Conservation (phyloP, 2,113 vertebrate species). For the Terrapene triunguis region DNA sequence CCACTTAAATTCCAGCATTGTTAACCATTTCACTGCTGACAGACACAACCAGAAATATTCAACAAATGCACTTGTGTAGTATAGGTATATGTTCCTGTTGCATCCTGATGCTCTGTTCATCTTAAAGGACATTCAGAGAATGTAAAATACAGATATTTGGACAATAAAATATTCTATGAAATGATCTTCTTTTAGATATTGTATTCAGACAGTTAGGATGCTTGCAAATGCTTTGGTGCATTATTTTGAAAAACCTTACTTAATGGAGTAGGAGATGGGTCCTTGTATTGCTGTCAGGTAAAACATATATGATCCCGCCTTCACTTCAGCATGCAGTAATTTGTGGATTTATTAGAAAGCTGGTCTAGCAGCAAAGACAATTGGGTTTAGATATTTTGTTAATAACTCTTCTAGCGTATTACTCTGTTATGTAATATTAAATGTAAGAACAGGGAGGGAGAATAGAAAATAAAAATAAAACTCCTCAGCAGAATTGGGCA, state of each 20-base stretch:
- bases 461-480: not conserved
- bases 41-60: fast-evolving
- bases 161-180: not conserved
- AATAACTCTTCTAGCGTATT: not conserved
- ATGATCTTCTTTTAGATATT: not conserved
- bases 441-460: not conserved
- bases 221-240: not conserved
- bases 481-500: not conserved
- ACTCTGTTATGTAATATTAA: not conserved
- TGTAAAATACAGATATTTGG: not conserved
- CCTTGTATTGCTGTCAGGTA: not conserved
- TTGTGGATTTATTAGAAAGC: not conserved
- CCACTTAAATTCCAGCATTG: not conserved
- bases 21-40: not conserved
- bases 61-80: not conserved
- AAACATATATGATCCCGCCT: not conserved
- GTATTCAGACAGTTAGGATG: not conserved
- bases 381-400: not conserved
- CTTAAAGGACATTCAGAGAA: not conserved
- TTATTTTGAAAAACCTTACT: not conserved
- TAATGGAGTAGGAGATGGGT: not conserved
- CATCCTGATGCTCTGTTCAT: not conserved
- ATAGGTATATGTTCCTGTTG: not conserved
- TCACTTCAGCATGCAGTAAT: not conserved
- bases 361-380: not conserved